Conservation (phyloP, 1,140 invertebrate genomes). For the Amphibalanus amphitrite region DNA sequence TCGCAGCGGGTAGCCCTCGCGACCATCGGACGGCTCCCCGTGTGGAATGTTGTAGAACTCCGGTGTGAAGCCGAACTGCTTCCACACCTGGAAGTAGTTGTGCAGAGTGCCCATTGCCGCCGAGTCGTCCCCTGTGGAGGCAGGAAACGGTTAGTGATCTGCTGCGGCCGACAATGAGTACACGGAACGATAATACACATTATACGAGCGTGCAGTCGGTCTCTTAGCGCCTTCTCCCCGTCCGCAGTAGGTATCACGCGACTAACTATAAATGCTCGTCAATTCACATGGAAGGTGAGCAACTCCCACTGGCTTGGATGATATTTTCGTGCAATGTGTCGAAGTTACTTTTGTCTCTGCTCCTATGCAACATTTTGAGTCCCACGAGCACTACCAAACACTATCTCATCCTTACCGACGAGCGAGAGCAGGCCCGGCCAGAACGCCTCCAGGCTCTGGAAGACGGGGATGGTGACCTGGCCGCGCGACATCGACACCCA, state of each 20-base stretch:
- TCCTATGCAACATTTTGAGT: too few relatives aligned
- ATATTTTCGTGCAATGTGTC: constrained; percentile 2
- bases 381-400: too few relatives aligned
- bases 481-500: constrained; percentile 95
- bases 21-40: constrained; percentile 56
- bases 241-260: too few relatives aligned
- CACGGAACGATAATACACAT: too few relatives aligned
- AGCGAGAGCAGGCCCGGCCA: constrained; percentile 93
- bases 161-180: too few relatives aligned
- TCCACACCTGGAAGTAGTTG: constrained; percentile 92
- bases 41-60: constrained; percentile 93
- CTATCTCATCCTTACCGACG: constrained; percentile 4
- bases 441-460: constrained; percentile 94
- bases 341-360: not conserved
- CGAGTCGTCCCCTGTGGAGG: constrained; percentile 58
- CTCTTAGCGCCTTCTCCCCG: too few relatives aligned
- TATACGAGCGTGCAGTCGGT: too few relatives aligned
- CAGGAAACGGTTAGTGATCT: constrained; percentile 10
- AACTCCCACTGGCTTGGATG: constrained; percentile 9
- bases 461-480: constrained; percentile 84
- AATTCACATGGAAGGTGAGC: too few relatives aligned
- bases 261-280: too few relatives aligned
- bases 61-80: constrained; percentile 89
- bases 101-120: constrained; percentile 80
- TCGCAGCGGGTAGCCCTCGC: constrained; percentile 85